phyloP scores from a whole-genome alignment of 2,113 vertebrate species.

The Acanthisitta chloris region DNA sequence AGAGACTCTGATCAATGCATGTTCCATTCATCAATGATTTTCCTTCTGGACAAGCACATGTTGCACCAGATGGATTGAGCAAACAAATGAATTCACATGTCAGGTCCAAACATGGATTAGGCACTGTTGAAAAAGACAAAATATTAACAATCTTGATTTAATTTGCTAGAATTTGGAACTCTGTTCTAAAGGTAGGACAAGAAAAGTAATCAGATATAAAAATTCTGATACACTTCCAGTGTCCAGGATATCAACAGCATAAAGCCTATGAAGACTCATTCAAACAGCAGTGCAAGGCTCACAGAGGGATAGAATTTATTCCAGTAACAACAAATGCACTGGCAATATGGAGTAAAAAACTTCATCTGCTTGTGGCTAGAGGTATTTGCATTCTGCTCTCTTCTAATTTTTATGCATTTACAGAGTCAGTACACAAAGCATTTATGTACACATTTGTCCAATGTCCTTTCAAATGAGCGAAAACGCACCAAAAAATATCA shows the following conservation, averaged over 20 bases:
- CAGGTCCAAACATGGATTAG: slow-evolving; percentile 89
- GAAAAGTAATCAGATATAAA: background rate
- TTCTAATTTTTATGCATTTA: background rate
- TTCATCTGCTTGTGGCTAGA: background rate
- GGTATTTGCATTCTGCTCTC: background rate
- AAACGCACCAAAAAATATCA: background rate
- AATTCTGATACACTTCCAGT: background rate
- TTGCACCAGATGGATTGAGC: slow-evolving; percentile 89
- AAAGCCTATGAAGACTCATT: background rate
- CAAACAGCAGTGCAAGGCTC: background rate
- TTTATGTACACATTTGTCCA: background rate
- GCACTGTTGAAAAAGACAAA: slow-evolving; percentile 73
- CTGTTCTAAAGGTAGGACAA: background rate
- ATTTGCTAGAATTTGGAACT: background rate
- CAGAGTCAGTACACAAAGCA: background rate
- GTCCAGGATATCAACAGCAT: background rate
- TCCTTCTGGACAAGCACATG: slow-evolving; percentile 92
- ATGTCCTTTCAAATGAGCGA: background rate
- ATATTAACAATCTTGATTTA: background rate
- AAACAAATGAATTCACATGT: slow-evolving; percentile 94
- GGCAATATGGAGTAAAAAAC: background rate
- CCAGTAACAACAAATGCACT: background rate
- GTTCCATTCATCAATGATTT: slow-evolving; percentile 89
- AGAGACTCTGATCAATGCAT: slow-evolving; percentile 82
- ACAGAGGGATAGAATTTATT: background rate